Evolutionary conservation across 1,140 invertebrate species (phyloP), one percentile per base, ranked within the genome.

Genomic region (Streblospio benedicti): DNA sequence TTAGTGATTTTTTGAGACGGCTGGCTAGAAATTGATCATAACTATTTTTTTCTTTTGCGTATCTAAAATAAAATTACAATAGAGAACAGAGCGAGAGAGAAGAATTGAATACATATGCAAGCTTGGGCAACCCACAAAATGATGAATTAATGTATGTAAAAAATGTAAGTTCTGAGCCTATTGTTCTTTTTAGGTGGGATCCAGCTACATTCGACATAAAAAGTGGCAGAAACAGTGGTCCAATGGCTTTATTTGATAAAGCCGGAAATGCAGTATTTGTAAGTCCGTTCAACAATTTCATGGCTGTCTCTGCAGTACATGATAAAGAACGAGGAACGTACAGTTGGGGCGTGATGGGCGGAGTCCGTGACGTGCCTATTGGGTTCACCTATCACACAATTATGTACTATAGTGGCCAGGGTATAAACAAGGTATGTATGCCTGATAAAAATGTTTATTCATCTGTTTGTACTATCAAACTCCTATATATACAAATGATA

Each of bases 281-380:
- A 1, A 35, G 28, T 12, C 43, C 56, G 4, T 57, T 57, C 25
- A 20, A n/a, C 2, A 41, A 57, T 14, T 57, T 57, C 41, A 57
- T 57, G 56, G 27, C 56, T 25, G 20, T 30, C 1, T 57, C 56
- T 4, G 53, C 35, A 12, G 16, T 35, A 12, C 32, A 56, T 23
- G 4, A 31, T 14, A 16, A 56, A 2, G 5, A 4, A 12, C 27
- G 41, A 9, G 4, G 18, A 16, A 18, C 30, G 30, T 41, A 67
- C 12, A 20, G 16, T 41, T 69, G 63, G 55, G 71, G 71, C 16
- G 59, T 71, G 18, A 72, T 72, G 69, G 69, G 71, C 47, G 59
- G 52, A 18, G 65, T 69, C n/a, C 52, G 64, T 33, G 38, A 20
- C 12, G 60, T 70, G 12, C 65, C 65, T 20, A 31, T 9, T 4